These are phyloP conservation scores for Columba janthina DNA, from an alignment of 2,113 vertebrate species.

Conservation along the genomic window DNA sequence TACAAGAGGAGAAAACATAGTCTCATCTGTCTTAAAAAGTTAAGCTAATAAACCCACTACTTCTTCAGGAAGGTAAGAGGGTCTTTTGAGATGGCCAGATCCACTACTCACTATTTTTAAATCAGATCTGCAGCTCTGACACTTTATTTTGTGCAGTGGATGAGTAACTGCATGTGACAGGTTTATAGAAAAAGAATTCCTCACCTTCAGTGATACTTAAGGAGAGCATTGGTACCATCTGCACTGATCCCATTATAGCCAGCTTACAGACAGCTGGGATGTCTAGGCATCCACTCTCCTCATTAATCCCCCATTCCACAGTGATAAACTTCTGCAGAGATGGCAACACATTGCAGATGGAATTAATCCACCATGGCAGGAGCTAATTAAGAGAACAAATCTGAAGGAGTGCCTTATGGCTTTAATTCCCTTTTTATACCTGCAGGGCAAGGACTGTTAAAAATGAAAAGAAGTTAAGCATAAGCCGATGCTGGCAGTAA, in stretches of 20 bases:
- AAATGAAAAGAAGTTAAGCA: conserved; percentile 47
- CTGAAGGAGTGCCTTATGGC: conserved; percentile 48
- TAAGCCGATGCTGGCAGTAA: conserved; percentile 8
- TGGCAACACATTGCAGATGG: conserved; percentile 54
- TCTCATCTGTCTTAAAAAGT: neutral
- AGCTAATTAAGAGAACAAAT: conserved; percentile 68
- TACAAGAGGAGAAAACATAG: neutral
- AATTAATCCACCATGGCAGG: conserved; percentile 64
- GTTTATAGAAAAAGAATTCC: conserved; percentile 10
- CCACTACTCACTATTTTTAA: neutral
- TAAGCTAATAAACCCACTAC: neutral
- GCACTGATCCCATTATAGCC: conserved; percentile 38
- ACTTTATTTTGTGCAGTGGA: neutral
- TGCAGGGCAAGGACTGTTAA: conserved; percentile 60
- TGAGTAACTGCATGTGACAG: conserved; percentile 17
- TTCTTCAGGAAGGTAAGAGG: neutral
- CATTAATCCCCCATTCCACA: conserved; percentile 47
- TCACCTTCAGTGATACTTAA: neutral
- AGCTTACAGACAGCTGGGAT: conserved; percentile 8
- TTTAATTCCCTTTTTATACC: conserved; percentile 61
- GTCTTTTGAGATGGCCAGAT: neutral
- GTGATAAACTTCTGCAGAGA: conserved; percentile 54
- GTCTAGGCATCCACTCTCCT: neutral
- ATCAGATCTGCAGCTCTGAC: neutral
- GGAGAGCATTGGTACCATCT: conserved; percentile 54